Conservation (phyloP, 2,888 invertebrate species). For the Pandemis heparana region DNA sequence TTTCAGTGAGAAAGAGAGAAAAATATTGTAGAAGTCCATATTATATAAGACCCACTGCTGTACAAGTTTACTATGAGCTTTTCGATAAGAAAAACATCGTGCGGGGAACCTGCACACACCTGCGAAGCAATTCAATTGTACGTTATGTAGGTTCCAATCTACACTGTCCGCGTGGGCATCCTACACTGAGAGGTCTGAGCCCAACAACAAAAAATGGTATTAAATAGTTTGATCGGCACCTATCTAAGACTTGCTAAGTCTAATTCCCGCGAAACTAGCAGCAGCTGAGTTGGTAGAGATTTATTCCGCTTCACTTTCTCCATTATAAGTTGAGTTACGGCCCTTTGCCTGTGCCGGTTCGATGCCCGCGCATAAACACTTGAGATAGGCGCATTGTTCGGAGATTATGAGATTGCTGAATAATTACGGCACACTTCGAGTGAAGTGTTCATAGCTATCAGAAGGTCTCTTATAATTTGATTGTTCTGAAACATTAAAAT, state of each 20-base stretch:
- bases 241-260: conserved; percentile 5
- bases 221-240: neutral
- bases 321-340: conserved; percentile 34
- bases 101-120: too few species aligned
- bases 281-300: conserved; percentile 32
- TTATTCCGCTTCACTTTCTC: conserved; percentile 44
- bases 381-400: conserved; percentile 7
- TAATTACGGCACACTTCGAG: neutral
- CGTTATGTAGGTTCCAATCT: too few species aligned
- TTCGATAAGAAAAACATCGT: too few species aligned
- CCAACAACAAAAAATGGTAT: too few species aligned
- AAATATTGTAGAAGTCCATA: too few species aligned
- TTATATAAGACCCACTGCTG: too few species aligned
- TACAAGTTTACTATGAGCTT: too few species aligned
- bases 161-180: too few species aligned
- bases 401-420: neutral
- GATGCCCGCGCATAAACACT: conserved; percentile 22
- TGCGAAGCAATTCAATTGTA: too few species aligned
- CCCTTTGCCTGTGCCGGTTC: conserved; percentile 11
- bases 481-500: too few species aligned
- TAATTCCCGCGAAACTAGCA: neutral
- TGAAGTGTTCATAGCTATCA: neutral
- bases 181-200: too few species aligned
- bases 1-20: too few species aligned
- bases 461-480: neutral